These are phyloP conservation scores for Brachirus orientalis DNA, from an alignment of 2,113 vertebrate genomes.

Conservation along the genomic window DNA sequence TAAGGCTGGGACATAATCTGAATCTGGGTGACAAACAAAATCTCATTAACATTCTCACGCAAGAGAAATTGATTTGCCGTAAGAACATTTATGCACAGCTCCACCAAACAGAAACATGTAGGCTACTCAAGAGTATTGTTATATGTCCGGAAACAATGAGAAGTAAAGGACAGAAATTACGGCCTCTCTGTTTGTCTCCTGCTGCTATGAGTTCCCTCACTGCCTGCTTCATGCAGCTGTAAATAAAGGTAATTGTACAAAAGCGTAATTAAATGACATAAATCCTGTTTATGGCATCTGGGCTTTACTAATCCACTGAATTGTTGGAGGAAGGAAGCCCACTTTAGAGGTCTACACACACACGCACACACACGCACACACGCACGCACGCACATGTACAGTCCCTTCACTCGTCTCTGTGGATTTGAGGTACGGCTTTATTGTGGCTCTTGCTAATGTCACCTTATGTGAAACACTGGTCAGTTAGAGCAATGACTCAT, in stretches of 20 bases:
- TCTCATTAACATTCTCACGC: neutral
- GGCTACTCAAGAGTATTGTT: constrained; percentile 30
- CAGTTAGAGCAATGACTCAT: constrained; percentile 59
- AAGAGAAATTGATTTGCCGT: constrained; percentile 12
- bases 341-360: constrained; percentile 8
- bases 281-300: constrained; percentile 77
- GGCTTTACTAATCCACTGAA: constrained; percentile 65
- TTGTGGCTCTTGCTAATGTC: constrained; percentile 35
- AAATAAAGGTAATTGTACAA: constrained; percentile 82
- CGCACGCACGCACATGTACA: neutral
- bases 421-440: constrained; percentile 31
- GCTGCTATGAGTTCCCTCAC: constrained; percentile 39
- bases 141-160: constrained; percentile 61
- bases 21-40: neutral
- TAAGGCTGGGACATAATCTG: neutral
- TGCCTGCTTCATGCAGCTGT: constrained; percentile 66
- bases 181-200: constrained; percentile 55
- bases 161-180: constrained; percentile 67
- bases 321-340: constrained; percentile 19
- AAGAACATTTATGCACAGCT: constrained; percentile 29
- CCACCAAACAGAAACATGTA: constrained; percentile 29
- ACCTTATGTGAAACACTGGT: constrained; percentile 45
- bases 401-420: neutral
- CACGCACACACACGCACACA: constrained; percentile 24
- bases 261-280: constrained; percentile 84